Conservation (phyloP, 1,140 invertebrate genomes). For the Papilio helenus region DNA sequence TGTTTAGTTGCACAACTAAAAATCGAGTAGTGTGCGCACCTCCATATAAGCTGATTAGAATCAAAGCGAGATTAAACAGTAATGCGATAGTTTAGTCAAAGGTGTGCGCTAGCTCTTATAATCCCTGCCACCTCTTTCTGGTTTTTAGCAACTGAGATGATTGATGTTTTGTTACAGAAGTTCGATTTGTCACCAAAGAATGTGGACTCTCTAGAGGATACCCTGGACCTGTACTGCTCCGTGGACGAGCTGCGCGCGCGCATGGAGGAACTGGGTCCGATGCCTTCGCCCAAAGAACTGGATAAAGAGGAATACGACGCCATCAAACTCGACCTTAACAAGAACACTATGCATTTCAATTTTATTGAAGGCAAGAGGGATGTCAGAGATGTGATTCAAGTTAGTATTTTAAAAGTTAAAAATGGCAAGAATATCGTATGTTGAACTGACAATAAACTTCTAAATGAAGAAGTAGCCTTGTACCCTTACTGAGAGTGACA, state of each 20-base stretch:
- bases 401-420: too few relatives aligned
- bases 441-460: too few relatives aligned
- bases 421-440: too few relatives aligned
- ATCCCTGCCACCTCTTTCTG: too few relatives aligned
- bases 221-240: constrained; percentile 85
- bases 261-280: constrained; percentile 77
- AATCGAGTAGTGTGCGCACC: too few relatives aligned
- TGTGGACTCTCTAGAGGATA: constrained; percentile 80
- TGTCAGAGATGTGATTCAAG: constrained; percentile 79
- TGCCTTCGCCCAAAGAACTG: constrained; percentile 48
- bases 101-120: too few relatives aligned
- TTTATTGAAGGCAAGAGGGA: constrained; percentile 82
- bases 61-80: too few relatives aligned
- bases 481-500: too few relatives aligned
- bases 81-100: too few relatives aligned
- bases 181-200: constrained; percentile 77
- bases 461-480: too few relatives aligned
- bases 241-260: constrained; percentile 84
- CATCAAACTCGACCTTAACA: constrained; percentile 68
- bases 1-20: too few relatives aligned
- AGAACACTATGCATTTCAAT: constrained; percentile 81
- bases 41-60: too few relatives aligned
- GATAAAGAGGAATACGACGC: constrained; percentile 63
- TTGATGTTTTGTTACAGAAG: constrained; percentile 61
- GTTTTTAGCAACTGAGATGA: neutral